These are phyloP conservation scores for Novumbra hubbsi DNA, from an alignment of 2,797 vertebrate genomes.

Conservation along the genomic window DNA sequence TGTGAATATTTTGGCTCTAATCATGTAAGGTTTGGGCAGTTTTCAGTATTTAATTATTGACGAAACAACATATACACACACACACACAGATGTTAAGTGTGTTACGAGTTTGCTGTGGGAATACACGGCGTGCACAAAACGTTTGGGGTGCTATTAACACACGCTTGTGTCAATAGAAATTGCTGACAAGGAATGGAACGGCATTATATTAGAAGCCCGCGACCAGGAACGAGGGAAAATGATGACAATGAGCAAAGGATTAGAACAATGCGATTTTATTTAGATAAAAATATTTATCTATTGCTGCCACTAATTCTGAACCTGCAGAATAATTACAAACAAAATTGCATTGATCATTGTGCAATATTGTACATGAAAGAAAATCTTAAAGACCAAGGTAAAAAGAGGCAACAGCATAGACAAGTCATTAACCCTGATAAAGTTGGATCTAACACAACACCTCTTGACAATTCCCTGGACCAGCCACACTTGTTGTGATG, in stretches of 20 bases:
- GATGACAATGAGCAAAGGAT: neutral
- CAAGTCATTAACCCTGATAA: neutral
- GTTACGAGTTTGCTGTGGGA: too few relatives aligned
- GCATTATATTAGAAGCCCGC: neutral
- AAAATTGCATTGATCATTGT: neutral
- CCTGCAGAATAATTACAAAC: neutral
- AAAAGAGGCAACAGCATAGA: neutral
- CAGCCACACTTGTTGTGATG: neutral
- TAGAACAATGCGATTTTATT: neutral
- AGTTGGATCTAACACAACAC: neutral
- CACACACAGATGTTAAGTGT: too few relatives aligned
- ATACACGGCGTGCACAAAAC: too few relatives aligned
- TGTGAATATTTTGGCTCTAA: neutral
- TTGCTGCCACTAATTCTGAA: conserved; percentile 1
- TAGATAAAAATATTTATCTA: conserved; percentile 20
- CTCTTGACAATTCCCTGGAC: neutral
- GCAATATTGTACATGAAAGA: neutral
- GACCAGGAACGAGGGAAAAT: neutral
- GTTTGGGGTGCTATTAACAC: neutral
- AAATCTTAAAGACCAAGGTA: neutral
- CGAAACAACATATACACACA: neutral
- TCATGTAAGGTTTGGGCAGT: neutral
- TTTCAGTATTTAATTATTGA: neutral
- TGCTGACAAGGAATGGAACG: neutral
- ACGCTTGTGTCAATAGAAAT: neutral